Evolutionary conservation across 2,888 invertebrate genomes (phyloP).

Genomic region (Zaprionus lineosus): DNA sequence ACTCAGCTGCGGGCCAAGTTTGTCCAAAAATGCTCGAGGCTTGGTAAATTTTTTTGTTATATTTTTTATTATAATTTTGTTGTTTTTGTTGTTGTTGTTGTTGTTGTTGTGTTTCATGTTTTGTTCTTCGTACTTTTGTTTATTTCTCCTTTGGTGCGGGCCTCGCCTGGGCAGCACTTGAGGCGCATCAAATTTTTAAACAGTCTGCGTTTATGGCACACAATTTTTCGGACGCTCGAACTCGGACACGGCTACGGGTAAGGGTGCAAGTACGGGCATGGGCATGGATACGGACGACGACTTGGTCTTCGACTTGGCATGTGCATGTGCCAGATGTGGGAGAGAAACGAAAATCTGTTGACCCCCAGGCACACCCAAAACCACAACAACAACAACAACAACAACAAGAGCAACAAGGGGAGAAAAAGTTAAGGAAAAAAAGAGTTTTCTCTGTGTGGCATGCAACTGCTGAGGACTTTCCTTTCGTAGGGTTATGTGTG

Average conservation of each 20-base stretch:
- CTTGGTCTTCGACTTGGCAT: slow-evolving; percentile 66
- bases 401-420: slow-evolving; percentile 8
- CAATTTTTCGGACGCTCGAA: too few species aligned
- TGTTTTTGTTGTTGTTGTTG: slow-evolving; percentile 30
- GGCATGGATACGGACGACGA: slow-evolving; percentile 18
- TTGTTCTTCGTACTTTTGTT: slow-evolving; percentile 72
- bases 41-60: slow-evolving; percentile 55
- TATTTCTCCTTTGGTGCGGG: slow-evolving; percentile 68
- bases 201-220: slow-evolving; percentile 78
- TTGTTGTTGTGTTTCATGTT: slow-evolving; percentile 32
- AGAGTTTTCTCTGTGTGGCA: slow-evolving; percentile 47
- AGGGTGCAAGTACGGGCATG: too few species aligned
- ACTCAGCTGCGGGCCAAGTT: slow-evolving; percentile 72
- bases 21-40: slow-evolving; percentile 67
- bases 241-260: slow-evolving; percentile 46
- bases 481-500: slow-evolving; percentile 33
- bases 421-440: slow-evolving; percentile 11
- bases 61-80: slow-evolving; percentile 42
- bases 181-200: slow-evolving; percentile 77
- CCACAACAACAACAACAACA: slow-evolving; percentile 22
- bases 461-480: slow-evolving; percentile 50
- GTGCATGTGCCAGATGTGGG: slow-evolving; percentile 60
- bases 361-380: slow-evolving; percentile 51
- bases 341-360: slow-evolving; percentile 77
- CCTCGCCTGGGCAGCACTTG: slow-evolving; percentile 57